These are phyloP conservation scores for Pocillopora verrucosa DNA, from an alignment of 64 coral and sea anemone genomes.

Conservation along the genomic window DNA sequence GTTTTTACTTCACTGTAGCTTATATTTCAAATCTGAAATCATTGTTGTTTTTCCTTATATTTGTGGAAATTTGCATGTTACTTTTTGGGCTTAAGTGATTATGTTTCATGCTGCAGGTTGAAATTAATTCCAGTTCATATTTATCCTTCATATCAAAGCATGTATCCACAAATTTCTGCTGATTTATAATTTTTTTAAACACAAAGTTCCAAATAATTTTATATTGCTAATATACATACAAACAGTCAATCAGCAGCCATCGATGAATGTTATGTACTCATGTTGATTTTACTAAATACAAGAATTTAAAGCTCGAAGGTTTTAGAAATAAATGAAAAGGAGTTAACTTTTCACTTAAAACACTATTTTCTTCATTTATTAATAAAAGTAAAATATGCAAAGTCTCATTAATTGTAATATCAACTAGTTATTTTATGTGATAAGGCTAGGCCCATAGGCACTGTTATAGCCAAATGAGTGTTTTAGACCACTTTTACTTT, in stretches of 20 bases:
- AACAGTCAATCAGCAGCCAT: too few relatives aligned
- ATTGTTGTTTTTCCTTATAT: neutral
- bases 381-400: neutral
- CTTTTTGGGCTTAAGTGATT: neutral
- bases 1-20: conserved; percentile 20
- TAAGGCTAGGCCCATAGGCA: neutral
- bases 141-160: neutral
- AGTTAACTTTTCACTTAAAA: neutral
- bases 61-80: too few relatives aligned
- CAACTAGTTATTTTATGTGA: neutral
- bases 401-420: neutral
- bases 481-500: conserved; percentile 23
- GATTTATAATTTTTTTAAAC: conserved; percentile 9
- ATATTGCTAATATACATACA: too few relatives aligned
- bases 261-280: too few relatives aligned
- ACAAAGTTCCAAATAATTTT: too few relatives aligned
- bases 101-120: neutral
- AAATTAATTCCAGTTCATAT: conserved; percentile 31
- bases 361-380: neutral
- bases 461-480: neutral
- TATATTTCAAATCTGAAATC: neutral
- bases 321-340: neutral
- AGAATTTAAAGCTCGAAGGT: neutral
- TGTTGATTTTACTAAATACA: too few relatives aligned
- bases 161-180: conserved; percentile 9